phyloP scores from a whole-genome alignment of 2,797 vertebrate species.

The Molossus alvarezi region DNA sequence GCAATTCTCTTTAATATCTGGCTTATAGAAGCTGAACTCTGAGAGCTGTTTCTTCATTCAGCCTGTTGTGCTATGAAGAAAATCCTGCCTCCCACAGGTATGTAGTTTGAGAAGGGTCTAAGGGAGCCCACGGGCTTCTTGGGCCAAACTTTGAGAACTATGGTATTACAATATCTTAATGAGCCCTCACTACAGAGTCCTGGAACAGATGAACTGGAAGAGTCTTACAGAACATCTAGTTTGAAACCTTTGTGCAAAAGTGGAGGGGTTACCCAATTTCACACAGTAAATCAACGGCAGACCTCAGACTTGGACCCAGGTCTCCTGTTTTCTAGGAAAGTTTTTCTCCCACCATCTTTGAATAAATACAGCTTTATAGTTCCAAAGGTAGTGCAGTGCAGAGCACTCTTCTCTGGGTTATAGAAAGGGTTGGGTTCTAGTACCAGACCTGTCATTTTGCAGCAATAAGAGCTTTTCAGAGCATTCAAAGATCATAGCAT shows the following conservation, averaged over 20 bases:
- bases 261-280: neutral
- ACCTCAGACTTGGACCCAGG: neutral
- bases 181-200: constrained; percentile 29
- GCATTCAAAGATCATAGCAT: constrained; percentile 49
- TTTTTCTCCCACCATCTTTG: constrained; percentile 25
- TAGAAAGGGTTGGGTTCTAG: constrained; percentile 47
- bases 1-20: neutral
- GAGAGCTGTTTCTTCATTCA: neutral
- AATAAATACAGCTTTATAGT: constrained; percentile 53
- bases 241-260: constrained; percentile 51
- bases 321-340: constrained; percentile 34
- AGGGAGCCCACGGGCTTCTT: neutral
- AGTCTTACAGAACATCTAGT: neutral
- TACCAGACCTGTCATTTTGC: neutral
- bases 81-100: neutral
- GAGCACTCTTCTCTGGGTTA: neutral
- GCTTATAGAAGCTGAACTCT: neutral
- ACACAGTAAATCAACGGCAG: constrained; percentile 2
- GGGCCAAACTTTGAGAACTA: constrained; percentile 25
- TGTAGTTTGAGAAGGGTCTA: constrained; percentile 14
- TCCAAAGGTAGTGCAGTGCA: neutral
- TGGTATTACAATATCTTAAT: constrained; percentile 44
- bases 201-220: constrained; percentile 31
- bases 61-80: neutral
- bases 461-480: constrained; percentile 44